Evolutionary conservation across 2,888 invertebrate genomes (phyloP), one percentile per base, ranked within the genome.

Genomic region (Meloe dianella): DNA sequence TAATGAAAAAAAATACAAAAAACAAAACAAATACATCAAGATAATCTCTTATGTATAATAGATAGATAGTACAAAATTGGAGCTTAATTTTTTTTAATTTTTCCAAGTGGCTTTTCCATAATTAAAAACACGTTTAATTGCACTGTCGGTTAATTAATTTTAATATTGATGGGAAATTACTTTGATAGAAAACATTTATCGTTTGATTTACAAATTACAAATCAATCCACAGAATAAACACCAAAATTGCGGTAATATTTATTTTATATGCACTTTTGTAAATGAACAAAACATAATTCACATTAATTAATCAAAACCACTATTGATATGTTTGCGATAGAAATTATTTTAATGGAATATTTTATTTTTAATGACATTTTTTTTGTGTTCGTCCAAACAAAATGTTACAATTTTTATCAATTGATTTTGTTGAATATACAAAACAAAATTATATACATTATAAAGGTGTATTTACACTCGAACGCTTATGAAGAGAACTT

Each of bases 241-340:
- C 41, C 5, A n/a, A n/a, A 41, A 41, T 35, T 41, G 41, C 41
- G 7, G 17, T 17, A 8, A 17, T 41, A n/a, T 17, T 41, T 41
- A 30, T n/a, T n/a, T n/a, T n/a, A n/a, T n/a, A n/a, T n/a, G n/a
- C n/a, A n/a, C n/a, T n/a, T n/a, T n/a, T n/a, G n/a, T n/a, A n/a
- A 22, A 47, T 17, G 6, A 20, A 3, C 9, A 1, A 47, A 20
- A 22, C 1, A 9, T 20, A 2, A n/a, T n/a, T n/a, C n/a, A 9
- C 20, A 47, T 47, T 47, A 20, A 47, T 47, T 47, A 47, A 47
- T 47, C 20, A 47, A 47, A 47, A n/a, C n/a, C 20, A 47, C 20
- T 9, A 47, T 8, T 8, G 20, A 20, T 47, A 47, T 20, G 20
- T 47, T 17, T 47, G n/a, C 20, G 47, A 5, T 20, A 9, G 2